Base-by-base conservation (phyloP, 2,797 vertebrate genomes). In the Lophius americanus region DNA sequence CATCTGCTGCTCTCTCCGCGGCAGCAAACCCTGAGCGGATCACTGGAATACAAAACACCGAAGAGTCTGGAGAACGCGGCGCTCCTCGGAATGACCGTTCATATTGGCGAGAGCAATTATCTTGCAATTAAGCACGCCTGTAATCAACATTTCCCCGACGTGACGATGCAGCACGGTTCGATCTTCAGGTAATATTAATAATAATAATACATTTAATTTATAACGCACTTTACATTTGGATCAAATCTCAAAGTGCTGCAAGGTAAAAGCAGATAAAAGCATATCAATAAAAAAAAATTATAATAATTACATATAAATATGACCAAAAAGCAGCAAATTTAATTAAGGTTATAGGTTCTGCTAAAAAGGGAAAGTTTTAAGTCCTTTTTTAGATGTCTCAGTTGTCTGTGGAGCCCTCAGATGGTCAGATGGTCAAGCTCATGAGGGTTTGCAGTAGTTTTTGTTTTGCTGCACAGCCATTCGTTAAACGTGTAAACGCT, bases 401-500 rank as follows among this genome's bases (percentile, higher is more conserved):
- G 23, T 23, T 2, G 23, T 23, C 23, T 23, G 23, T 23, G 23
- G 23, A 23, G 23, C 23, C 23, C 23, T 23, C 23, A 23, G 23
- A 23, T 23, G 23, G 23, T 32, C 41, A 9, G 4, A 12, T 4
- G n/a, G 62, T 58, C 23, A 35, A 49, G 4, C 53, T 50, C 14
- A 43, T 14, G 11, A n/a, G 23, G 42, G 3, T 6, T 13, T 37
- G 32, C 37, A 12, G 50, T 42, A 9, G n/a, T 52, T 49, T 47
- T 12, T 36, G 39, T 7, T 8, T 14, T 51, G 42, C 35, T 51
- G 4, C 11, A 11, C 4, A 51, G 41, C 6, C 5, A 13, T 68
- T 54, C 38, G 73, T 65, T 73, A 61, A 64, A 64, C 43, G 37
- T 60, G 54, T 46, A 48, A 49, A 70, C 50, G 39, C 35, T 50